These are phyloP conservation scores for Urocitellus parryii DNA, from an alignment of 2,113 vertebrate genomes.

Conservation along the genomic window DNA sequence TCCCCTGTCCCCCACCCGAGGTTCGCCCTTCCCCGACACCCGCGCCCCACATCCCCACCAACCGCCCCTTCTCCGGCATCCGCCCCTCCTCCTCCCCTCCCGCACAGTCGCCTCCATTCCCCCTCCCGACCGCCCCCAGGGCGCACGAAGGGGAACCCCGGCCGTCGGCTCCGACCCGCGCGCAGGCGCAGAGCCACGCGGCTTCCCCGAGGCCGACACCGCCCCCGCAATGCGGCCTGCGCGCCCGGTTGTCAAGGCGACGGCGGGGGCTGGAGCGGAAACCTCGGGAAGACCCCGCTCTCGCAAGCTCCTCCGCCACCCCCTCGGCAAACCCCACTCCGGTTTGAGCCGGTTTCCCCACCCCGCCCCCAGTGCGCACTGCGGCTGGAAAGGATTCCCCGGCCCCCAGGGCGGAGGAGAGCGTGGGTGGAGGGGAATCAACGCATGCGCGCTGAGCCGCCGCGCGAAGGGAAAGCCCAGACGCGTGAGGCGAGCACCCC, in stretches of 20 bases:
- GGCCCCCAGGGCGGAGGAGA: not conserved
- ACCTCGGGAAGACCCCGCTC: constrained; percentile 62
- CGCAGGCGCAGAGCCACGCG: constrained; percentile 55
- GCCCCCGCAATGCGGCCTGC: constrained; percentile 31
- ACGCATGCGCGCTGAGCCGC: constrained; percentile 44
- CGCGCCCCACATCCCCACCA: not conserved
- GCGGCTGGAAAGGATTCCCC: constrained; percentile 76
- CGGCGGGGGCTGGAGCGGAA: not conserved
- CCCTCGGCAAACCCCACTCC: constrained; percentile 40
- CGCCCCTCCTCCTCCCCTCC: not conserved
- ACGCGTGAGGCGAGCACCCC: not conserved
- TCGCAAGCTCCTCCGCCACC: constrained; percentile 11
- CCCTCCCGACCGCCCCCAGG: not conserved
- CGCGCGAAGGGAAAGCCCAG: constrained; percentile 57
- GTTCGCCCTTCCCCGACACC: not conserved
- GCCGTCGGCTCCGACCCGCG: not conserved
- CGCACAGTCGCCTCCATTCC: not conserved
- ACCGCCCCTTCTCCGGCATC: not conserved
- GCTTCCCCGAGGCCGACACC: constrained; percentile 53
- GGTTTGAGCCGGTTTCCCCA: constrained; percentile 73
- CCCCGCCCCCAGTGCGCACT: constrained; percentile 57
- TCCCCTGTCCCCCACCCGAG: not conserved
- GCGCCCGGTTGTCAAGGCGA: constrained; percentile 62
- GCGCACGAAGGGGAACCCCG: constrained; percentile 72
- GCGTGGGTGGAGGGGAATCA: not conserved